These are phyloP conservation scores for Zosterops pallidus DNA, from an alignment of 2,113 vertebrate species.

Conservation along the genomic window DNA sequence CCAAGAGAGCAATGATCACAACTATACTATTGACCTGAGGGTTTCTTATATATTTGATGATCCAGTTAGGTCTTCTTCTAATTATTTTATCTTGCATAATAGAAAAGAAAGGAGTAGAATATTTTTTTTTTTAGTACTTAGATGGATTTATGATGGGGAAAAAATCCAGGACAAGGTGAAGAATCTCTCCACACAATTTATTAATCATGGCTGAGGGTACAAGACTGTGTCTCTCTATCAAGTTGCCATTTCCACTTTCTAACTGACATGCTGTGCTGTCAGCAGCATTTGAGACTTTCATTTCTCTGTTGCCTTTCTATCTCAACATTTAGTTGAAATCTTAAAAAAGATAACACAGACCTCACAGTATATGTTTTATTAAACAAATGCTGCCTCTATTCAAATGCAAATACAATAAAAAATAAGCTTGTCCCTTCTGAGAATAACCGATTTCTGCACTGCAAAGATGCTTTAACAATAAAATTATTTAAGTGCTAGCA, in stretches of 20 bases:
- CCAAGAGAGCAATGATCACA: neutral
- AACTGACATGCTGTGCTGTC: neutral
- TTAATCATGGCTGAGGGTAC: neutral
- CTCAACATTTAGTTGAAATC: neutral
- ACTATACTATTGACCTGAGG: rapidly evolving
- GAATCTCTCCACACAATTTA: neutral
- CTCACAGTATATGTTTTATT: neutral
- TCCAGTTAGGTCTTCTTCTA: neutral
- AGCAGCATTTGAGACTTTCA: neutral
- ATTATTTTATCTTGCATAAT: neutral
- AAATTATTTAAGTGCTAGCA: neutral
- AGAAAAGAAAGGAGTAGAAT: neutral
- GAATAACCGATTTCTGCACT: neutral
- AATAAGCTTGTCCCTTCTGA: neutral
- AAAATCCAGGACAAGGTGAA: neutral
- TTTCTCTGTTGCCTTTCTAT: neutral
- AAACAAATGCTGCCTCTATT: neutral
- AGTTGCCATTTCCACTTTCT: neutral
- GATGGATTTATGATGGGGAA: neutral
- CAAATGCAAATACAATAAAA: neutral
- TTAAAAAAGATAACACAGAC: neutral
- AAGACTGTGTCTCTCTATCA: neutral
- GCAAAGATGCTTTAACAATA: neutral
- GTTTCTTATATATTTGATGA: neutral
- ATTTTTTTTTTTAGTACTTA: neutral